phyloP scores from a whole-genome alignment of 2,888 invertebrate genomes.

The Trichopria drosophilae region DNA sequence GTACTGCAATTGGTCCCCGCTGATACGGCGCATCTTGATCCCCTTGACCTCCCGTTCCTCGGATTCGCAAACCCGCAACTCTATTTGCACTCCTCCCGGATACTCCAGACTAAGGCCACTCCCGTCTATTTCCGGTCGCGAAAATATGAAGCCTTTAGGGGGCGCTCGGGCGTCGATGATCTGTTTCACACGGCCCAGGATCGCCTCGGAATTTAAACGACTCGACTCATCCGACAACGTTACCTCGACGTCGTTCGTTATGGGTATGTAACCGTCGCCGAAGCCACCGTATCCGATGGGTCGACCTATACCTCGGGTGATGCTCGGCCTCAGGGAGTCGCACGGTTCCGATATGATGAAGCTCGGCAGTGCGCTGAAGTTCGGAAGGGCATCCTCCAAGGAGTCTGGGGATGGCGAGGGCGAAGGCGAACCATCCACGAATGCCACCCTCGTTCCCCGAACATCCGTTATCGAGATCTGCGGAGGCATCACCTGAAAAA shows the following conservation, averaged over 20 bases:
- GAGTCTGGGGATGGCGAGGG: slow-evolving; percentile 60
- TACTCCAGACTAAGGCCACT: slow-evolving; percentile 70
- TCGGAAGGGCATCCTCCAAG: slow-evolving; percentile 50
- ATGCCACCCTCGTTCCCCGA: slow-evolving; percentile 79
- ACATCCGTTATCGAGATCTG: slow-evolving; percentile 93
- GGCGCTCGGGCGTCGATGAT: slow-evolving; percentile 79
- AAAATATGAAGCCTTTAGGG: slow-evolving; percentile 67
- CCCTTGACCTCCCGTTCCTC: slow-evolving; percentile 75
- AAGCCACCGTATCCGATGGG: slow-evolving; percentile 39
- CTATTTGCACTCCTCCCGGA: slow-evolving; percentile 84
- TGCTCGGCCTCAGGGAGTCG: slow-evolving; percentile 75
- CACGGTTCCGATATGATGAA: slow-evolving; percentile 76
- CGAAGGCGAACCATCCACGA: slow-evolving; percentile 74
- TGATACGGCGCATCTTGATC: slow-evolving; percentile 82
- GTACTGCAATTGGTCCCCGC: slow-evolving; percentile 85
- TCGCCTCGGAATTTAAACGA: slow-evolving; percentile 76
- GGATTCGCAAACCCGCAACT: slow-evolving; percentile 77
- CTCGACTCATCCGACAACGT: slow-evolving; percentile 80
- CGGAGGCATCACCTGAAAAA: slow-evolving; percentile 68
- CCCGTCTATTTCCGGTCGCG: slow-evolving; percentile 58
- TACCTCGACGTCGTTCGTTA: slow-evolving; percentile 66
- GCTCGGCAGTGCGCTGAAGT: slow-evolving; percentile 54
- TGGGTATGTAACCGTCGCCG: slow-evolving; percentile 41
- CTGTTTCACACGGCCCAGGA: slow-evolving; percentile 77
- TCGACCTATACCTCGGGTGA: slow-evolving; percentile 76